These are phyloP conservation scores for Cairina moschata DNA, from an alignment of 2,113 vertebrate genomes.

Conservation along the genomic window DNA sequence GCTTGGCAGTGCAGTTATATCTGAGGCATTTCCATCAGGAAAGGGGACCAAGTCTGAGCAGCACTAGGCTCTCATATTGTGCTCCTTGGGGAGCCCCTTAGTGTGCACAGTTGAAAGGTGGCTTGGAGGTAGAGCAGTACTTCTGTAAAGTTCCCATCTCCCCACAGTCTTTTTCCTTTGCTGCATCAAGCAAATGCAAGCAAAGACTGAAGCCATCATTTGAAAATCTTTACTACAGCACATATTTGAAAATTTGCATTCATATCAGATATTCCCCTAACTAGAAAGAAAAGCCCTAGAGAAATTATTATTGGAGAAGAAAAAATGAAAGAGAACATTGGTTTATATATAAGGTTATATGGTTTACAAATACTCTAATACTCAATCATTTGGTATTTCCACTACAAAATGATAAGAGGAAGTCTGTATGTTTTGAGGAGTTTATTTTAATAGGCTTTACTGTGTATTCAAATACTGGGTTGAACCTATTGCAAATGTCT, in stretches of 20 bases:
- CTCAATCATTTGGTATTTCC: background rate
- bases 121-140: background rate
- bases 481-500: background rate
- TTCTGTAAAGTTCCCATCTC: background rate
- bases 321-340: background rate
- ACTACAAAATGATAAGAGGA: background rate
- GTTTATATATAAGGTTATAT: background rate
- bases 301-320: background rate
- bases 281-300: background rate
- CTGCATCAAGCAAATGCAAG: background rate
- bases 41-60: background rate
- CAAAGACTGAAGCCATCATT: background rate
- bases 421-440: background rate
- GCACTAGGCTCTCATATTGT: rapidly evolving
- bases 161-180: background rate
- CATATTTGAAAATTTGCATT: background rate
- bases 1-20: background rate
- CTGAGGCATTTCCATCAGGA: background rate
- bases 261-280: background rate
- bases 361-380: background rate
- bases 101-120: rapidly evolving
- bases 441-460: background rate
- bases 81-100: background rate
- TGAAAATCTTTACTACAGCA: background rate
- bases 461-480: background rate